Conservation (phyloP, 2,797 vertebrate species). For the Phylloscopus collybita region DNA sequence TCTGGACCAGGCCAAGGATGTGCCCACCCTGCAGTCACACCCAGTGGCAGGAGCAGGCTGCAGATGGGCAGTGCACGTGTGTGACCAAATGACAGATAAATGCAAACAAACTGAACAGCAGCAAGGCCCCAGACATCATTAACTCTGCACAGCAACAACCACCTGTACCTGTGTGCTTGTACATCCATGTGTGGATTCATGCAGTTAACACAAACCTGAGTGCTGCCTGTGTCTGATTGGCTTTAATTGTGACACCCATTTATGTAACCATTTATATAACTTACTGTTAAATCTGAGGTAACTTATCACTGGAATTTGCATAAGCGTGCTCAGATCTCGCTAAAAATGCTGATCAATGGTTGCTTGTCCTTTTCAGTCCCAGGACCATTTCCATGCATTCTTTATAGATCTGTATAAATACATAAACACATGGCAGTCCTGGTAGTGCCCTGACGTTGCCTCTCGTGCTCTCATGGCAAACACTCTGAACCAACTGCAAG, state of each 20-base stretch:
- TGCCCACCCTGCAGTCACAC: neutral
- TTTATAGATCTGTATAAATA: neutral
- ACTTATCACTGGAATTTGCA: neutral
- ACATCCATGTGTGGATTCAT: neutral
- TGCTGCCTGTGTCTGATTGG: neutral
- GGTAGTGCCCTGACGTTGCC: neutral
- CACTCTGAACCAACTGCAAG: neutral
- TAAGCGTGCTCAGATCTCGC: neutral
- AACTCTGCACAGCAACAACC: neutral
- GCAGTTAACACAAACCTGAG: neutral
- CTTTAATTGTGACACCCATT: neutral
- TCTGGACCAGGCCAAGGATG: neutral
- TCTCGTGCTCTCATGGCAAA: neutral
- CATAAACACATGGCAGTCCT: neutral
- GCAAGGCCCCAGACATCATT: neutral
- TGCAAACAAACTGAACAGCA: neutral
- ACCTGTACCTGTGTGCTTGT: neutral
- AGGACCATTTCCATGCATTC: neutral
- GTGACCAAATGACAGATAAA: neutral
- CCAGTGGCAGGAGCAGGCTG: neutral
- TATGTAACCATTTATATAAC: neutral
- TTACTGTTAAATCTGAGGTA: neutral
- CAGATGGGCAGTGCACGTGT: rapidly evolving
- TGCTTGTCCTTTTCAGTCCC: neutral
- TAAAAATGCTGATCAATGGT: neutral